Evolutionary conservation across 2,113 vertebrate species (phyloP).

Genomic region (Saguinus midas): DNA sequence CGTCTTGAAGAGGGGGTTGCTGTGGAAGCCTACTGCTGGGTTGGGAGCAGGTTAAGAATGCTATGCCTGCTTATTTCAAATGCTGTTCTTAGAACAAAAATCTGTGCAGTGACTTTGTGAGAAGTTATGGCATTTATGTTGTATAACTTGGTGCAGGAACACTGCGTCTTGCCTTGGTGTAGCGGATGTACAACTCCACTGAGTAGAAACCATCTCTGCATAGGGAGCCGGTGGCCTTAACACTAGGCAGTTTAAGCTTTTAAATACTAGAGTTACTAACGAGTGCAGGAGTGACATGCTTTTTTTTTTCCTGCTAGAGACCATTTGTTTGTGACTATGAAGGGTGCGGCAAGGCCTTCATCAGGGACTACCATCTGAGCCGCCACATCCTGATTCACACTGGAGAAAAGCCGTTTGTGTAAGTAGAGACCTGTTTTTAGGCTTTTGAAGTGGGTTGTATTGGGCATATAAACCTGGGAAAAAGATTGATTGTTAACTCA

Average conservation of each 20-base stretch:
- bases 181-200: background rate
- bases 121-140: background rate
- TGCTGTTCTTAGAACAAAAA: background rate
- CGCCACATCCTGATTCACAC: slow-evolving; percentile 91
- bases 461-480: background rate
- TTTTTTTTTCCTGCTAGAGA: slow-evolving; percentile 82
- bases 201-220: background rate
- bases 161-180: background rate
- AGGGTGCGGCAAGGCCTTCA: slow-evolving; percentile 90
- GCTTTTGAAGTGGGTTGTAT: background rate
- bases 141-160: background rate
- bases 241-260: background rate
- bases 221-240: background rate
- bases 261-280: background rate
- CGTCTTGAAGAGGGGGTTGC: background rate
- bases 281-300: background rate
- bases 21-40: background rate
- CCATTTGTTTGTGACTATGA: slow-evolving; percentile 89
- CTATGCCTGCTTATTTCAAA: background rate
- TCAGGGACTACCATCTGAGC: slow-evolving; percentile 87
- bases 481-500: background rate
- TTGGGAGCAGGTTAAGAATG: background rate
- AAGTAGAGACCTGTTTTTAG: slow-evolving; percentile 63
- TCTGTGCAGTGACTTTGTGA: background rate
- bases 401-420: slow-evolving; percentile 89